phyloP scores from a whole-genome alignment of 2,113 vertebrate species.

The Notarius lentiginosus region DNA sequence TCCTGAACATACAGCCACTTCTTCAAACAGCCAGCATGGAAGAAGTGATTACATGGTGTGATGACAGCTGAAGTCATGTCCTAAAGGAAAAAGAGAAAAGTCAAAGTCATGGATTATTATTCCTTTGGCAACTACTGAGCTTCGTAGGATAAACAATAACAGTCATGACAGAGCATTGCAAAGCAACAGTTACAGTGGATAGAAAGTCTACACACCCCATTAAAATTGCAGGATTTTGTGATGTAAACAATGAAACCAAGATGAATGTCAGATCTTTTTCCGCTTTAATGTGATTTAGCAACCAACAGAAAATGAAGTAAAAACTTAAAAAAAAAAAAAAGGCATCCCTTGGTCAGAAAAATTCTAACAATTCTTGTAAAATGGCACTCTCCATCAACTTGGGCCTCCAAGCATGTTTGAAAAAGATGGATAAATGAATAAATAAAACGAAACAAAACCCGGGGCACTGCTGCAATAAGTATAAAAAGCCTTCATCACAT shows the following conservation, averaged over 20 bases:
- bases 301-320: too few relatives aligned
- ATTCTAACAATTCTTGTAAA: too few relatives aligned
- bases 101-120: background rate
- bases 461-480: too few relatives aligned
- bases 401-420: too few relatives aligned
- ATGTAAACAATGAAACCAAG: background rate
- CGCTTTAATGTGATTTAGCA: background rate
- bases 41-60: slow-evolving; percentile 97
- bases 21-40: slow-evolving; percentile 96
- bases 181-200: background rate
- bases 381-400: too few relatives aligned
- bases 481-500: too few relatives aligned
- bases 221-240: background rate
- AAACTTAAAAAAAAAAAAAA: too few relatives aligned
- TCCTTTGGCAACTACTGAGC: background rate
- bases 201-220: background rate
- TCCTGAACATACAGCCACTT: slow-evolving; percentile 98
- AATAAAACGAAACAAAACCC: too few relatives aligned
- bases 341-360: too few relatives aligned
- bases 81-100: slow-evolving; percentile 52
- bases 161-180: background rate
- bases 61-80: slow-evolving; percentile 95
- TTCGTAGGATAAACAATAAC: background rate
- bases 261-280: background rate
- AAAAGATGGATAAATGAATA: too few relatives aligned